These are phyloP conservation scores for Pherbina coryleti DNA, from an alignment of 2,888 invertebrate species.

Conservation along the genomic window DNA sequence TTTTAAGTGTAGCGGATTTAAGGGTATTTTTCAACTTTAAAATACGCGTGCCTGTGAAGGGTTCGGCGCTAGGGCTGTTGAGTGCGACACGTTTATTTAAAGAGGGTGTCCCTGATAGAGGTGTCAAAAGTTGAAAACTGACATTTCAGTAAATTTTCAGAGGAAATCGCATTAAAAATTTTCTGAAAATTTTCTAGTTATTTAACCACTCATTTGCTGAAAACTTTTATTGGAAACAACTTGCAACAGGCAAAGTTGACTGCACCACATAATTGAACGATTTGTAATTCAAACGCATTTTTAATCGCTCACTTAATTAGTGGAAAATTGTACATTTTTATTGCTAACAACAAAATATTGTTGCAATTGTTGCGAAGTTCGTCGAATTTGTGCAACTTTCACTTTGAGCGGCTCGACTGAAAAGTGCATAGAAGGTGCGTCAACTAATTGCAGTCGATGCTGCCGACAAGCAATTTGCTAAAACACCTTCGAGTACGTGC, in stretches of 20 bases:
- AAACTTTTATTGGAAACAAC: background rate
- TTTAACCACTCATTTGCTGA: no score
- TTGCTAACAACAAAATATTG: background rate
- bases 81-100: no score
- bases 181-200: no score
- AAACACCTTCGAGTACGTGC: background rate
- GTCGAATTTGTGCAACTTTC: constrained; percentile 14
- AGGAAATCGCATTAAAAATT: no score
- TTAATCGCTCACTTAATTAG: constrained; percentile 19
- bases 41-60: no score
- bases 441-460: constrained; percentile 1
- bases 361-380: background rate
- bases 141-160: no score
- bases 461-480: background rate
- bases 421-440: constrained; percentile 44
- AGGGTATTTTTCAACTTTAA: no score
- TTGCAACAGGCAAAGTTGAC: background rate
- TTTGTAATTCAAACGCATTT: constrained; percentile 10
- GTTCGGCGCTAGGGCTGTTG: no score
- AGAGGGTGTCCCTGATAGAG: no score
- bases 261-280: background rate
- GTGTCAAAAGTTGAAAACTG: no score
- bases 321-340: background rate
- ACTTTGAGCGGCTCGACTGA: background rate
- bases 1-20: no score